Percentiles rank a stretch among this genome's conserved stretches.
phyloP scores from a whole-genome alignment of 2,888 invertebrate genomes.

The Bhutanitis thaidina region DNA sequence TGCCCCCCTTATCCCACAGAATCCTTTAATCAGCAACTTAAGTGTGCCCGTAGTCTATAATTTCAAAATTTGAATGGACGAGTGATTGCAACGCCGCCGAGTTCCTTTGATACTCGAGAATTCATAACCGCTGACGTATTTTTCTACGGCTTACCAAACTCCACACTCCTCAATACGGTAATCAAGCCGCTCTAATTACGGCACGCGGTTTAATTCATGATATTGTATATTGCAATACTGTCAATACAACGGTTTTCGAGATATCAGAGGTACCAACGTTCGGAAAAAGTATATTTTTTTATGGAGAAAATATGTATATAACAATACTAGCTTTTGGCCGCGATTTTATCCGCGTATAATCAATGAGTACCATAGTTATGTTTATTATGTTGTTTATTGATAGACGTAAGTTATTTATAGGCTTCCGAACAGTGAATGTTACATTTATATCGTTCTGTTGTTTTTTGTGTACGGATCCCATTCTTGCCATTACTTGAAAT shows the following conservation, averaged over 20 bases:
- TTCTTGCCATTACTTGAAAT: too few species aligned
- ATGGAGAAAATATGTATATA: too few species aligned
- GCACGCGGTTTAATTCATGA: constrained; percentile 5
- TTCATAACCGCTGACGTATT: constrained; percentile 18
- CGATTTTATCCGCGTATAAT: too few species aligned
- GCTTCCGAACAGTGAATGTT: too few species aligned
- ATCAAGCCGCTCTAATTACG: constrained; percentile 8
- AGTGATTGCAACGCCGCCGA: constrained; percentile 23
- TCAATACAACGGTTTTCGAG: not conserved
- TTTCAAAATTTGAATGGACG: constrained; percentile 20
- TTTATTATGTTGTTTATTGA: too few species aligned
- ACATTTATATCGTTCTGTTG: too few species aligned
- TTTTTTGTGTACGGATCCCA: too few species aligned
- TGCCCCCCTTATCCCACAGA: not conserved
- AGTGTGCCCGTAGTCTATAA: constrained; percentile 15
- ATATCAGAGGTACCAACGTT: not conserved
- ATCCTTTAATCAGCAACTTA: constrained; percentile 24
- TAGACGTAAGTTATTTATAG: too few species aligned
- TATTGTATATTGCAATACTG: constrained; percentile 7
- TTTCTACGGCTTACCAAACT: constrained; percentile 17
- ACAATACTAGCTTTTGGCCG: too few species aligned
- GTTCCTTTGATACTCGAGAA: constrained; percentile 19
- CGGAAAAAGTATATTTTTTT: too few species aligned
- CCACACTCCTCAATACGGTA: constrained; percentile 8
- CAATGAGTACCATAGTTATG: too few species aligned